Evolutionary conservation across 1,140 invertebrate species (phyloP).

Genomic region (Drosophila ohnishii): DNA sequence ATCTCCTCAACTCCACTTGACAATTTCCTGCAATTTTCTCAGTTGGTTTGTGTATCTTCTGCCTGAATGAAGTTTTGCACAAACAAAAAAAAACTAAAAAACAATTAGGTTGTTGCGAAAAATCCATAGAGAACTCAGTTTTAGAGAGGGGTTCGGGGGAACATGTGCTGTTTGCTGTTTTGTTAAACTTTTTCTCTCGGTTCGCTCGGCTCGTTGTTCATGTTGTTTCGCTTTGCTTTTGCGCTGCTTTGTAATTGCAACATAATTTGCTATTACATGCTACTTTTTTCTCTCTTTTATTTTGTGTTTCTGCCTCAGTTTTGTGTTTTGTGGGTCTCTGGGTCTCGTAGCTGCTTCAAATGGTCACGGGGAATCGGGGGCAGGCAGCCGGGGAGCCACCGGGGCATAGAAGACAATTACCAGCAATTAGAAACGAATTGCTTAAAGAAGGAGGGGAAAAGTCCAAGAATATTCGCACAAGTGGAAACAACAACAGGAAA

Average conservation of each 20-base stretch:
- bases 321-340: conserved; percentile 79
- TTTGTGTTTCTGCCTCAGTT: conserved; percentile 54
- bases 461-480: conserved; percentile 41
- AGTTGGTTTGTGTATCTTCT: conserved; percentile 35
- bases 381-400: neutral
- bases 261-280: conserved; percentile 81
- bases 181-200: conserved; percentile 51
- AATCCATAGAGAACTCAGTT: conserved; percentile 38
- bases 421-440: conserved; percentile 81
- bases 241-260: conserved; percentile 78
- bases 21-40: conserved; percentile 74
- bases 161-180: conserved; percentile 51
- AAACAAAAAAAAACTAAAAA: conserved; percentile 38
- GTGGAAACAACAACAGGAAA: conserved; percentile 37
- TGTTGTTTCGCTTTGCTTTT: conserved; percentile 61
- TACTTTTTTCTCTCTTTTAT: conserved; percentile 28
- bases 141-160: neutral
- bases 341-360: conserved; percentile 73
- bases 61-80: conserved; percentile 37
- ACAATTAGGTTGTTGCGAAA: conserved; percentile 65
- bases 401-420: conserved; percentile 66
- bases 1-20: conserved; percentile 36
- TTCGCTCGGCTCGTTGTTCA: conserved; percentile 35
- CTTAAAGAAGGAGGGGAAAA: conserved; percentile 53
- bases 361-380: conserved; percentile 27